A percentile compares a stretch with the other conserved stretches of the same genome.
Conservation (phyloP, 2,113 vertebrate genomes). For the Cricetomys ansorgei region DNA sequence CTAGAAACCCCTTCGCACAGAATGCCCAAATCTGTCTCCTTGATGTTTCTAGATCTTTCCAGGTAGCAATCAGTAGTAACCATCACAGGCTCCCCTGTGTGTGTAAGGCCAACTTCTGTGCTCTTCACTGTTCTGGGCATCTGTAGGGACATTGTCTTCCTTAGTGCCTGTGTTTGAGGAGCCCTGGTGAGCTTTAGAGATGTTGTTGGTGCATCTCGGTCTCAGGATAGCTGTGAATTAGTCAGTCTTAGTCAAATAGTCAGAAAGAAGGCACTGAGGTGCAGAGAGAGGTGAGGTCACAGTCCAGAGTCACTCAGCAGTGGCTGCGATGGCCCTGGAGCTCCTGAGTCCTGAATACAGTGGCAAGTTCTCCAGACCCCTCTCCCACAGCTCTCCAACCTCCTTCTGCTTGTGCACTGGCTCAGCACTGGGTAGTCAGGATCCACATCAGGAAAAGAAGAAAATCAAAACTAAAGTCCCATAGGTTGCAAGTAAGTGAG, state of each 20-base stretch:
- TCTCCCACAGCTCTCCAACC: neutral
- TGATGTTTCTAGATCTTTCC: neutral
- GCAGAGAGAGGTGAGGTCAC: neutral
- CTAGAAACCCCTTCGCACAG: neutral
- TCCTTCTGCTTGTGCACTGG: accelerated
- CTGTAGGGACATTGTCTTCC: neutral
- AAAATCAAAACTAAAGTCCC: neutral
- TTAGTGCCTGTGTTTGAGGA: neutral
- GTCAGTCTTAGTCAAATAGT: neutral
- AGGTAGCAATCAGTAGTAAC: neutral
- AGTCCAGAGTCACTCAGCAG: neutral
- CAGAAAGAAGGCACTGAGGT: neutral
- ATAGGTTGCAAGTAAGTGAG: neutral
- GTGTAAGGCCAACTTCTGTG: neutral
- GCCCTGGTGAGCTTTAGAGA: neutral
- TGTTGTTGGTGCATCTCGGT: neutral
- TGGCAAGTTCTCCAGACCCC: neutral
- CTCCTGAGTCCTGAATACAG: neutral
- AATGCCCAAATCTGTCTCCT: neutral
- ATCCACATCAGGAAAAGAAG: neutral
- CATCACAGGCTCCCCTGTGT: neutral
- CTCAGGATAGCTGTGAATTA: neutral
- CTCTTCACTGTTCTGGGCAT: neutral
- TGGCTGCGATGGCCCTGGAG: too few relatives aligned
- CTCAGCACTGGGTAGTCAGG: neutral